Percentiles rank a stretch among this genome's conserved stretches.
Conservation (phyloP, 2,113 vertebrate species). For the Bos javanicus region DNA sequence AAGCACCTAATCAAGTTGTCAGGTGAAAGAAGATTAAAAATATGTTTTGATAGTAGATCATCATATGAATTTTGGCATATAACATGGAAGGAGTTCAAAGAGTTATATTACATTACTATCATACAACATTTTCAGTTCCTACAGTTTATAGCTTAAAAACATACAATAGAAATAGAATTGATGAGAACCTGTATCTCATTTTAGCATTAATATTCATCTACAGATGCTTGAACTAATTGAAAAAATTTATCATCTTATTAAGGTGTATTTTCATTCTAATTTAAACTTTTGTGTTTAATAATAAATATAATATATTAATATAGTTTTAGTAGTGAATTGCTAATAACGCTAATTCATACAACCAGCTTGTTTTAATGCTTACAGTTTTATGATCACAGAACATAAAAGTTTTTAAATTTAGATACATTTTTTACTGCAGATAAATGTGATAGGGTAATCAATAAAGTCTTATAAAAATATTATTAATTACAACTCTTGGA, state of each 20-base stretch:
- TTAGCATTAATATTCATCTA: not conserved
- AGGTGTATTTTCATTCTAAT: not conserved
- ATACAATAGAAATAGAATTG: not conserved
- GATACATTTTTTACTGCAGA: not conserved
- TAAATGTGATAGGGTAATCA: not conserved
- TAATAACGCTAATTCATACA: not conserved
- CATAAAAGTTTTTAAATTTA: not conserved
- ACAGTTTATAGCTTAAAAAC: not conserved
- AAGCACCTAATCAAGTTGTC: conserved; percentile 7
- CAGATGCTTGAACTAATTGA: not conserved
- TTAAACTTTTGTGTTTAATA: not conserved
- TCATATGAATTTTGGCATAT: not conserved
- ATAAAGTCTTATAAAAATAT: not conserved
- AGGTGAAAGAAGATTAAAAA: not conserved
- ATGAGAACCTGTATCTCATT: not conserved
- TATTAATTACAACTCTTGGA: not conserved
- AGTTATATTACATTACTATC: not conserved
- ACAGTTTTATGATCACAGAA: not conserved
- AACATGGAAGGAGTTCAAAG: not conserved
- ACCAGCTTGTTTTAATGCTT: not conserved
- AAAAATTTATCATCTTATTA: not conserved
- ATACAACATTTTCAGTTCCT: not conserved
- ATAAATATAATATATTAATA: not conserved
- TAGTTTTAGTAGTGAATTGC: not conserved
- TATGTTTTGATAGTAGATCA: conserved; percentile 15